Conservation (phyloP, 2,888 invertebrate genomes). For the Dolomedes plantarius region DNA sequence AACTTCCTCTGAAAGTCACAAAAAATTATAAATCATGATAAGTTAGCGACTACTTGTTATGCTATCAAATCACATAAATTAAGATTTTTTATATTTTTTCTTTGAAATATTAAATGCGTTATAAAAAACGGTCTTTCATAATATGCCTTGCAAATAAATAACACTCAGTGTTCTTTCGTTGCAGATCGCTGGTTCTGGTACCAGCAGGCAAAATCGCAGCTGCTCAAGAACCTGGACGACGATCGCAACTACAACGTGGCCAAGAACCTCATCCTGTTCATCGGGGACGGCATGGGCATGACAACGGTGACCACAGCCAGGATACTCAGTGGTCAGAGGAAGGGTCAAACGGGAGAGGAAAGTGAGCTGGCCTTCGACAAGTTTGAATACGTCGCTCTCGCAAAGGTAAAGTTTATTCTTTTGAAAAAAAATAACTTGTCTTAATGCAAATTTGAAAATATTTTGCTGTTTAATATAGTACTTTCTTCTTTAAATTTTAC, state of each 20-base stretch:
- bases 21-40: too few relatives aligned
- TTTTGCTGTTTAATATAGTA: too few relatives aligned
- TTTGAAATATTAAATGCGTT: too few relatives aligned
- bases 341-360: slow-evolving; percentile 72
- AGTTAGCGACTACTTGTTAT: too few relatives aligned
- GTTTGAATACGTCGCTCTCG: slow-evolving; percentile 72
- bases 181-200: slow-evolving; percentile 72
- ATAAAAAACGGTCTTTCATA: too few relatives aligned
- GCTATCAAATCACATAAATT: too few relatives aligned
- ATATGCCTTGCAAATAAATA: too few relatives aligned
- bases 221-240: slow-evolving; percentile 49
- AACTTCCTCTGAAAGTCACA: too few relatives aligned
- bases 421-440: too few relatives aligned
- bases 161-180: too few relatives aligned
- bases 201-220: slow-evolving; percentile 67
- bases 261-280: slow-evolving; percentile 83
- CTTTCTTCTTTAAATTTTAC: too few relatives aligned
- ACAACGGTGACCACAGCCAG: slow-evolving; percentile 85
- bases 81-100: too few relatives aligned
- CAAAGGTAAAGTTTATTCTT: slow-evolving; percentile 71
- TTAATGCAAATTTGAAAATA: not conserved
- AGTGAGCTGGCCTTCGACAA: slow-evolving; percentile 73
- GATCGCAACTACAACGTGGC: slow-evolving; percentile 75
- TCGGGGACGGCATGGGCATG: slow-evolving; percentile 88
- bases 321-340: slow-evolving; percentile 82